Base-by-base conservation (phyloP, 1,140 invertebrate genomes). In the Drosophila sproati region DNA sequence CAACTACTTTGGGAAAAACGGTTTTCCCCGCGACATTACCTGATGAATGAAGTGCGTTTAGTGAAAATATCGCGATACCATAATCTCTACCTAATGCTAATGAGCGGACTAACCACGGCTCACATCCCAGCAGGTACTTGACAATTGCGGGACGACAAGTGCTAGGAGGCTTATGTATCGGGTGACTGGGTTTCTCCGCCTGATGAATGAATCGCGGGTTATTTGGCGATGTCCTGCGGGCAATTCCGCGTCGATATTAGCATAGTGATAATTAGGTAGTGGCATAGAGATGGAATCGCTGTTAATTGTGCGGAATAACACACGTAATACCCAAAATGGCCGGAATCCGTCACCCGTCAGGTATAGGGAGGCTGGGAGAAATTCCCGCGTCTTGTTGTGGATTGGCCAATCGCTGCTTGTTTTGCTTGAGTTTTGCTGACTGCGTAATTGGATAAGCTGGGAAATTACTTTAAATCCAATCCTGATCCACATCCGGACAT, bases 401-500 rank as follows among this genome's bases (percentile, higher is more conserved):
- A 47, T 37, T 64, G 67, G 41, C 74, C 66, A 69, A 73, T 77
- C 55, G 50, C n/a, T 6, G 29, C 41, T 56, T 77, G 71, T 82
- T 90, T 82, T 80, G 83, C 83, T 87, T 88, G 83, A 89, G 73
- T 89, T 90, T 86, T 56, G 78, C 76, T 90, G 89, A 91, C 89
- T 91, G 80, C 85, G 79, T 91, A 91, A 91, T 91, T 91, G 85
- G 89, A 89, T 91, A 89, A 91, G 71, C 77, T 75, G 85, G 85
- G 82, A 82, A 89, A 91, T 90, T 81, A 87, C 82, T 82, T 81
- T 78, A 80, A 91, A 89, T 83, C 86, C 82, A 55, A 66, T 61
- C 64, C 79, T 77, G 86, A 90, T 90, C 86, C 86, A 90, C 77
- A 90, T 90, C 86, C 86, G 86, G 81, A 77, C 63, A 52, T 37